Base-by-base conservation (phyloP, 2,888 invertebrate species). In the Augochlorella aurata region DNA sequence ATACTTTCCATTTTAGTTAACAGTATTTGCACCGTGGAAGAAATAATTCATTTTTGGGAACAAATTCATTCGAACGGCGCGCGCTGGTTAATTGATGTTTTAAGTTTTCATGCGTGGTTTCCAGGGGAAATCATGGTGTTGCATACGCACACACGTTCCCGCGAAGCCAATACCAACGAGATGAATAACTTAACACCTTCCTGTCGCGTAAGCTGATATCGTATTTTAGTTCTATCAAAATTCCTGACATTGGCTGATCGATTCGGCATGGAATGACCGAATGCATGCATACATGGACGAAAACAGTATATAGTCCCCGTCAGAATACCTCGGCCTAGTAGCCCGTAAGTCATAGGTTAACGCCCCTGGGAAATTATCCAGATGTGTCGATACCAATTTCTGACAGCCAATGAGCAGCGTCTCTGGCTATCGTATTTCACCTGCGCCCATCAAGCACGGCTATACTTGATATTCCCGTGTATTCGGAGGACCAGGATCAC, bases 311-410 rank as follows among this genome's bases (percentile, higher is more conserved):
- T 76, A 3, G 5, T 49, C 54, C 29, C 52, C 45, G 58, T 71
- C 68, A 58, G 77, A 67, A 77, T 69, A 83, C 73, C 73, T 69
- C 69, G n/a, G 68, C 74, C 65, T 74, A 71, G 68, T 81, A 83
- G 79, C 79, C 85, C 80, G 77, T 87, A 88, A 89, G 86, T 85
- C 85, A 84, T 66, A 83, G 85, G 85, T 88, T 85, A 88, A 90
- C 75, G 79, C 88, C 89, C 88, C 70, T 78, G 89, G 90, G 88
- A 90, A 90, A 90, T 90, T 86, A 90, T 79, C 77, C 77, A 82
- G 85, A 78, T 85, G 73, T 84, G 87, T 87, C 85, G 87, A 84
- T 87, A 81, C 84, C 85, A 87, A 86, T 88, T 87, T 85, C 68
- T 75, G 68, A 69, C 63, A 63, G 71, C 79, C 82, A 83, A 88